Base-by-base conservation (phyloP, 2,113 vertebrate species). In the Galeopterus variegatus region DNA sequence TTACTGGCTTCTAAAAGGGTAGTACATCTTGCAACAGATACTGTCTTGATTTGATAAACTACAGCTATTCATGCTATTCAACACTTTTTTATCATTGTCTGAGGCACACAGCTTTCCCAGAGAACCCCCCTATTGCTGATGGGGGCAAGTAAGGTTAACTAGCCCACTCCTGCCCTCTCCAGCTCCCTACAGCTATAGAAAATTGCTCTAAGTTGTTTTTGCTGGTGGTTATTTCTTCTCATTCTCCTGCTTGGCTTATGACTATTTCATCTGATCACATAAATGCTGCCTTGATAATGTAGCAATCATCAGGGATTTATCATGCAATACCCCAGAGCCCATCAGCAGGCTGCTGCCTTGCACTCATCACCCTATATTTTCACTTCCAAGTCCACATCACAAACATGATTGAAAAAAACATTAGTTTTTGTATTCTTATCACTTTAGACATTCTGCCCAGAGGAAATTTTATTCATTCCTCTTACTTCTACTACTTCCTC, bases 351-450 rank as follows among this genome's bases (percentile, higher is more conserved):
- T 52, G 48, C 8, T 93, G 31, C 28, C 13, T 75, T 93, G 19
- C 7, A 54, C 19, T 60, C 45, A 36, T 60, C 28, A 77, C 33
- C 45, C 23, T 82, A 2, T 41, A 76, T 81, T 84, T 79, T 60
- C 28, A 83, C 26, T 82, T 94, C 26, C 26, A 69, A 80, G 23
- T 69, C n/a, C 41, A 94, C n/a, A 80, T 92, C 15, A 89, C n/a
- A 95, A 81, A 81, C 2, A 3, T 17, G 64, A 60, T 18, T 58
- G 21, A 31, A 83, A 91, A 60, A 48, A 28, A 41, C 11, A 31
- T 26, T 83, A 19, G 31, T 52, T 90, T 67, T 87, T 67, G 10
- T 82, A 36, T 76, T 75, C 18, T 69, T 58, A 69, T 69, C 11
- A 88, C 13, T 64, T 89, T 56, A 77, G 8, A 80, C 6, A 69